A percentile compares a stretch with the other conserved stretches of the same genome.
Conservation (phyloP, 2,797 vertebrate species). For the Gallinago nigripennis region DNA sequence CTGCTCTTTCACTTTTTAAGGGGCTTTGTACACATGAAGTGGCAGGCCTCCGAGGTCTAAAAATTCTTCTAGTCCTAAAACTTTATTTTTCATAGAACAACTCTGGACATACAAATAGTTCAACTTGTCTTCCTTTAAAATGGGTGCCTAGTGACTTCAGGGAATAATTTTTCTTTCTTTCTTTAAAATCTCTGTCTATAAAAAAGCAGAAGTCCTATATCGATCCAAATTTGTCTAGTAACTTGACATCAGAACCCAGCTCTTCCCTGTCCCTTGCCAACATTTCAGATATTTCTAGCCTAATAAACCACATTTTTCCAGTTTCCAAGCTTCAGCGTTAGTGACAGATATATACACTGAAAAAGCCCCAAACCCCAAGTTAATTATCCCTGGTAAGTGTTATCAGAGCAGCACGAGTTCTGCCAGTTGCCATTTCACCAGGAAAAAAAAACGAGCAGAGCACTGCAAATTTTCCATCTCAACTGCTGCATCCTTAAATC, state of each 20-base stretch:
- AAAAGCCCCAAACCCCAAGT: not conserved
- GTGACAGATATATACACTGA: not conserved
- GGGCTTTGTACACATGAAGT: not conserved
- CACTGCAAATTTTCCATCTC: not conserved
- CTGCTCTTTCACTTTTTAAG: not conserved
- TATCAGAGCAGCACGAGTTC: not conserved
- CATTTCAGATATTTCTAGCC: not conserved
- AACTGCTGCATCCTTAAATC: not conserved
- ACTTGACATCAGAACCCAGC: not conserved
- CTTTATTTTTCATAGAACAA: not conserved
- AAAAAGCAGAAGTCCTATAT: not conserved
- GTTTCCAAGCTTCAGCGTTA: not conserved
- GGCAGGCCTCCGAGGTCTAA: not conserved
- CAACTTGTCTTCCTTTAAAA: not conserved
- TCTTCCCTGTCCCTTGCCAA: not conserved
- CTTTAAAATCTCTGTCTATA: not conserved
- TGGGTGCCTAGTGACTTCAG: not conserved
- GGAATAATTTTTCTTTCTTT: not conserved
- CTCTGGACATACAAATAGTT: not conserved
- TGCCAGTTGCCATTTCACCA: not conserved
- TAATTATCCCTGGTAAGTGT: not conserved
- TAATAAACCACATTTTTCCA: not conserved
- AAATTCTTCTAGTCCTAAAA: not conserved
- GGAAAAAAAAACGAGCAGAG: not conserved
- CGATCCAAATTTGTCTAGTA: not conserved